Evolutionary conservation across 2,113 vertebrate genomes (phyloP), one percentile per base, ranked within the genome.

Genomic region (Rhynchomys soricoides): DNA sequence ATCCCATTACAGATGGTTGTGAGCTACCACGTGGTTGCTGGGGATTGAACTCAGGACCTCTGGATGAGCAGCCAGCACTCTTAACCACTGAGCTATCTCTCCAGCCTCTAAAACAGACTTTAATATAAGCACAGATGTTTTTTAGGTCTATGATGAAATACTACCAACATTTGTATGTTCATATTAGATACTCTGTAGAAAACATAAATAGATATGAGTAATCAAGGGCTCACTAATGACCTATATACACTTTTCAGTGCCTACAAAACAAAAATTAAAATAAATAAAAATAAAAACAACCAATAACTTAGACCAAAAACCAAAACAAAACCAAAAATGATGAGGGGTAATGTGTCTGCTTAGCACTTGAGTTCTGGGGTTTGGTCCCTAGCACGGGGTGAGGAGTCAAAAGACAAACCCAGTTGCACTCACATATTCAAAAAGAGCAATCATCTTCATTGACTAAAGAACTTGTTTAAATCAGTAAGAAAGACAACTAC

Each of bases 401-500:
- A 11, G 43, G 43, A n/a, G 52, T 55, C 26, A 86, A 92, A 91
- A 70, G 24, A 86, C 21, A 95, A 66, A 83, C 50, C 40, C 7
- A 59, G 57, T 22, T 79, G 77, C 12, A 96, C 31, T 91, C 24
- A 15, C 3, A 45, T 74, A 86, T 26, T 66, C 57, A 29, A 74
- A 94, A 95, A 71, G 57, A 62, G 62, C 81, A 57, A 73, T 86
- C 82, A 89, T 85, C 17, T 31, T 73, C 21, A 73, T 34, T 12
- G 48, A 94, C 59, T 15, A 92, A 82, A 86, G 24, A n/a, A 26
- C 40, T 90, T 91, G 87, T 48, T 91, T 68, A 79, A 89, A 95
- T 74, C 66, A 86, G 34, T n/a, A 64, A 34, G 48, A 90, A 92
- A 93, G 92, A 95, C 5, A 78, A 92, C 52, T 86, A 86, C 31